Base-by-base conservation (phyloP, 2,113 vertebrate species). In the Struthidea cinerea region DNA sequence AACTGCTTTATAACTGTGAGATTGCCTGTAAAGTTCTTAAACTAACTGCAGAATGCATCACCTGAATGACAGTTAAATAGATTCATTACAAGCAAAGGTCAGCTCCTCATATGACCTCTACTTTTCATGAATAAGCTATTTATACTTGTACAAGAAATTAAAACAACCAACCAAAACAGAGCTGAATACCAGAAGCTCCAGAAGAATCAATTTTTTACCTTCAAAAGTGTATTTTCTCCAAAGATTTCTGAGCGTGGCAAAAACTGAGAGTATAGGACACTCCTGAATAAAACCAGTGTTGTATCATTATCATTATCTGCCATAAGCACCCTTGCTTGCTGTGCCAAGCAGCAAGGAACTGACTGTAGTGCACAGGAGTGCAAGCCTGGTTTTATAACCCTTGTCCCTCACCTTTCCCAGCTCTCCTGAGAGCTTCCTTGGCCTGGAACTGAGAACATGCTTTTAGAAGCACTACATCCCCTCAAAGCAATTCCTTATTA, bases 31-130 rank as follows among this genome's bases (percentile, higher is more conserved):
- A 84, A 84, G 11, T 61, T 71, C 61, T 83, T 76, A 88, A 86
- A 53, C 39, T 57, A 87, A 22, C 53, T 79, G 63, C 30, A 44
- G 84, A 96, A 95, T 49, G 8, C 15, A 71, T 71, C 78, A 69
- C 52, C 65, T 82, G 41, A 46, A 56, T 42, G n/a, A 87, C 30
- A 87, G 18, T 21, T 90, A 63, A 90, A 83, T 8, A 69, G 50
- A 93, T 85, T 64, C 59, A 67, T 79, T 83, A 81, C 18, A 63
- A 93, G 52, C 21, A 93, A 89, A 97, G 67, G 83, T 89, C 87
- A 94, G 33, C 47, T 84, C 44, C 71, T 96, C 59, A 67, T 6
- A 8, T 47, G 64, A 73, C 52, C 39, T 69, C 57, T 73, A 10
- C n/a, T 74, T n/a, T 26, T 74, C 60, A 86, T 89, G 52, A 91